A percentile compares a stretch with the other conserved stretches of the same genome.
Conservation (phyloP, 2,888 invertebrate species). For the Perdita meconis region DNA sequence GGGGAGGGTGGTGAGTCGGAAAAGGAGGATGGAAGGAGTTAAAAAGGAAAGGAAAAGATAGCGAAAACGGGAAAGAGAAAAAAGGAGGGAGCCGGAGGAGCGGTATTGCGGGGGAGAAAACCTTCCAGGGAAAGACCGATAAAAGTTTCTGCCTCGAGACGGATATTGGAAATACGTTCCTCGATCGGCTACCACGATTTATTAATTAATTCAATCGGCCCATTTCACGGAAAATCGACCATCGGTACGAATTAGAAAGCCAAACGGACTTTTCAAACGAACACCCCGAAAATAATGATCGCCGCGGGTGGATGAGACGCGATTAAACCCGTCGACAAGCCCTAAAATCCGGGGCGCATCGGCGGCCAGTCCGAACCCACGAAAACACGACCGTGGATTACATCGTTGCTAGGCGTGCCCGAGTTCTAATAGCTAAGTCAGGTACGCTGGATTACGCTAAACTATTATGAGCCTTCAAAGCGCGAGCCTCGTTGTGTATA, state of each 20-base stretch:
- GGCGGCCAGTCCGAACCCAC: too few relatives aligned
- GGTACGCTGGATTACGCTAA: slow-evolving; percentile 76
- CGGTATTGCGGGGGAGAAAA: slow-evolving; percentile 55
- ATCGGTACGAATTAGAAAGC: neutral
- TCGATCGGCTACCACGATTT: slow-evolving; percentile 45
- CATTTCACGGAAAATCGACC: slow-evolving; percentile 11
- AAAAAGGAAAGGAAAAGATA: slow-evolving; percentile 63
- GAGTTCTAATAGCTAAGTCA: slow-evolving; percentile 69
- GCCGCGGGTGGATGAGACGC: neutral
- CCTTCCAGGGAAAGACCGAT: slow-evolving; percentile 65
- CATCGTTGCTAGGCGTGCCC: slow-evolving; percentile 16
- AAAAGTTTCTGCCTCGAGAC: slow-evolving; percentile 67
- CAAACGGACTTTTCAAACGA: neutral
- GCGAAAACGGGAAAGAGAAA: slow-evolving; percentile 52
- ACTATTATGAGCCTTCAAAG: slow-evolving; percentile 77
- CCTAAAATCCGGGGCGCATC: neutral
- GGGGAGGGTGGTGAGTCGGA: slow-evolving; percentile 18
- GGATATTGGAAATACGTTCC: slow-evolving; percentile 66
- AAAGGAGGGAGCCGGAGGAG: slow-evolving; percentile 20
- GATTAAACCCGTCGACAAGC: neutral
- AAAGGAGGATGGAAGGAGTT: slow-evolving; percentile 42
- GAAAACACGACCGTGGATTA: slow-evolving; percentile 41
- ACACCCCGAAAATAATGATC: neutral
- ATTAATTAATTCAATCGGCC: slow-evolving; percentile 57
- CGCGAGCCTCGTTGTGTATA: slow-evolving; percentile 69